These are phyloP conservation scores for Periparus ater DNA, from an alignment of 2,797 vertebrate genomes.

Conservation along the genomic window DNA sequence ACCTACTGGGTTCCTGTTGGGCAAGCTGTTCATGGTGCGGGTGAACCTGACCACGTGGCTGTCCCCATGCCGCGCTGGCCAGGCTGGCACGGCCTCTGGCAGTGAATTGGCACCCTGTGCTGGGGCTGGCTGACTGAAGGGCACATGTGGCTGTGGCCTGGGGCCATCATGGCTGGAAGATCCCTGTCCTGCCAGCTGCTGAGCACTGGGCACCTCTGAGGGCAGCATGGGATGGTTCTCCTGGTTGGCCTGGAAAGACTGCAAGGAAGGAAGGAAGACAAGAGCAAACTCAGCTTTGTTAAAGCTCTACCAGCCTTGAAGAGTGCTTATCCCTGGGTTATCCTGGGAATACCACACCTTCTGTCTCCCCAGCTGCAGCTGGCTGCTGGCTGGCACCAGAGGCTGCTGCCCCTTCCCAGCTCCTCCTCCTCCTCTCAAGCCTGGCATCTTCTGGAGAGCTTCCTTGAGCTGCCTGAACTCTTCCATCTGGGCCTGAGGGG, in stretches of 20 bases:
- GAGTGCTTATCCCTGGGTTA: neutral
- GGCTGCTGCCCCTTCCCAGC: constrained; percentile 23
- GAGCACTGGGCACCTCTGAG: neutral
- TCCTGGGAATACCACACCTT: constrained; percentile 36
- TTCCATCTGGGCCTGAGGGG: constrained; percentile 71
- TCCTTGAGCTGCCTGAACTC: constrained; percentile 77
- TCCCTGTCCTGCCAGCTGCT: neutral
- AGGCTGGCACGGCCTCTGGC: neutral
- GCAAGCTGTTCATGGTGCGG: constrained; percentile 69
- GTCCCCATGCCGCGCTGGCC: neutral
- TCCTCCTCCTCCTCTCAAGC: constrained; percentile 62
- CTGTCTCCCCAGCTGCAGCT: neutral
- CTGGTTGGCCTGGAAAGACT: neutral
- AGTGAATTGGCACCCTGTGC: neutral
- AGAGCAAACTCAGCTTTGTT: no score
- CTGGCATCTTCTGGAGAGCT: constrained; percentile 74
- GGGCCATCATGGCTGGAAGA: rapidly evolving
- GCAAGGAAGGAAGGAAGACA: neutral
- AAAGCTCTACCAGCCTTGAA: neutral
- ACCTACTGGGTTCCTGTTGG: constrained; percentile 8
- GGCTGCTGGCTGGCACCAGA: neutral
- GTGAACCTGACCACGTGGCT: constrained; percentile 30
- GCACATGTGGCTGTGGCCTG: neutral
- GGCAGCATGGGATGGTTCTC: neutral
- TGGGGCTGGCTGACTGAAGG: neutral